Base-by-base conservation (phyloP, 2,113 vertebrate species). In the Brachypteracias leptosomus region DNA sequence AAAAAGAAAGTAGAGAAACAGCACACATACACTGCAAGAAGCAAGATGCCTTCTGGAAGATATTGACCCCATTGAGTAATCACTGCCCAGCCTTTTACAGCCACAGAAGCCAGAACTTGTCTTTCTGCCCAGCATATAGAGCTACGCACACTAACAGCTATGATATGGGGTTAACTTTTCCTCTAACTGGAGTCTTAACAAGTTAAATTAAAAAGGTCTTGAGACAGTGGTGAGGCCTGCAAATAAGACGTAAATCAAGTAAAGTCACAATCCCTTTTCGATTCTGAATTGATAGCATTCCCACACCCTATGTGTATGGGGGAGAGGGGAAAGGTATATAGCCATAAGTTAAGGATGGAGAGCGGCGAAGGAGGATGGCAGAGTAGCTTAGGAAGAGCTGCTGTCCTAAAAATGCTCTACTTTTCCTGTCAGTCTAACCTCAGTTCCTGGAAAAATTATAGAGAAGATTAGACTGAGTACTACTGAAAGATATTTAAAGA, bases 151-250 rank as follows among this genome's bases (percentile, higher is more conserved):
- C 31, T 44, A 44, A 22, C 8, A 75, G 33, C 52, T 47, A 2
- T 3, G 13, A 12, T 7, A 7, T 0, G 3, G 13, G 36, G 8
- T 68, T 10, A 67, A 14, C 0, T 1, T 38, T 54, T 38, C 22
- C 47, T 82, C 46, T 79, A 59, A 26, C 9, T n/a, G 35, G 36
- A 74, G 36, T 24, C 52, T 72, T 72, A 49, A 21, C 5, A 20
- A 33, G 29, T 22, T 61, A 33, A 17, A 35, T 40, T 20, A 7
- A 38, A 81, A 74, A 57, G 8, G 6, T 61, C 49, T 31, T 59
- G 62, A 76, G 77, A 24, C n/a, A 16, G 42, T 24, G 63, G n/a
- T 38, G 49, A 51, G 35, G 19, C 31, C 16, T 46, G 21, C 3
- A 59, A 54, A 26, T 26, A 40, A 72, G 33, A 11, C 19, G 28